Evolutionary conservation across 2,797 vertebrate genomes (phyloP), one percentile per base, ranked within the genome.

Genomic region (Lophius americanus): DNA sequence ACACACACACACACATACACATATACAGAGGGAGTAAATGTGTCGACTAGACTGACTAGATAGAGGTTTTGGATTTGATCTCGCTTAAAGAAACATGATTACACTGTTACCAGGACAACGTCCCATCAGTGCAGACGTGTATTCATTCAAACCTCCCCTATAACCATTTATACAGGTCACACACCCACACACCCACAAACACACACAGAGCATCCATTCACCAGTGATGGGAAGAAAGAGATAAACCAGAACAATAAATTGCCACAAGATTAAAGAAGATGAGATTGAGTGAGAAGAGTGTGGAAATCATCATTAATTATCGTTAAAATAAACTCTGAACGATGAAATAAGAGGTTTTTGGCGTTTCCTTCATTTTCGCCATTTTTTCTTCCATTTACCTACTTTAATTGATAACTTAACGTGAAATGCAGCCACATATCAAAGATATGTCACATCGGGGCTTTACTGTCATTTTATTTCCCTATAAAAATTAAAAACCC

Each of bases 1-100:
- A 78, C 74, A 74, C 12, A 76, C 52, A 75, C 8, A 64, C 55
- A 62, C 14, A 68, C 57, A 65, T 36, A 60, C 53, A 60, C 7
- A 57, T 11, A 42, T 9, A 42, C 41, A 42, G 23, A 23, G 23
- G 23, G 23, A 23, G 41, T 42, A 6, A 42, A 42, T 8, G 7
- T 3, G 41, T 3, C 10, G 10, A 42, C 41, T 42, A 42, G 41
- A 42, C 41, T 9, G 9, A 42, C 41, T 42, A 4, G 8, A 2
- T 9, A 42, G 2, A 44, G 12, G 0, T 44, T 44, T 4, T 12
- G 9, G 43, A 11, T 44, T 44, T 44, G 43, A 44, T 4, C 10
- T 44, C 37, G 1, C 43, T 44, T 44, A 12, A 4, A 4, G 7
- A 38, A 38, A 38, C 37, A 38, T 7, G 11, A 12, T 11, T 10